Evolutionary conservation across 2,113 vertebrate genomes (phyloP), one percentile per base, ranked within the genome.

Genomic region (Triplophysa siluroides): DNA sequence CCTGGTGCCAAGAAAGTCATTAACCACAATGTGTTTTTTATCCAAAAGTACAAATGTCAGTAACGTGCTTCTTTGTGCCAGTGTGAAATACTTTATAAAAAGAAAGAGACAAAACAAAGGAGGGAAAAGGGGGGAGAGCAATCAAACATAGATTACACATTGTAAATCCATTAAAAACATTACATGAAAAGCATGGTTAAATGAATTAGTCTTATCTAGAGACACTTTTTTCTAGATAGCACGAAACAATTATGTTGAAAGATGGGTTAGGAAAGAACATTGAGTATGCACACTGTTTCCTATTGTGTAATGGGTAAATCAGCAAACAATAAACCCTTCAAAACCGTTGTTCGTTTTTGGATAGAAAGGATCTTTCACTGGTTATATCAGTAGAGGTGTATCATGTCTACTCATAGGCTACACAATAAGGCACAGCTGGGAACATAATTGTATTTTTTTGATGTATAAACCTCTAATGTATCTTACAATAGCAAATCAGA

Each of bases 201-300:
- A 1, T 58, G 19, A 58, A n/a, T 58, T 21, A n/a, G 19, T 21
- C 54, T 58, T 58, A n/a, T 58, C 19, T 8, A 58, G 1, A n/a
- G n/a, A n/a, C 3, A 58, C 21, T 47, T 47, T 24, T 68, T 43
- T 67, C 19, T 41, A 23, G 19, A 67, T 3, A 68, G 41, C 21
- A 47, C n/a, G 23, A 69, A 69, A 69, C 23, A 18, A 58, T 58
- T 19, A 1, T 3, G 12, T 14, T 47, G 9, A 47, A 68, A 68
- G 19, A 23, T 2, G 7, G 3, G 45, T 33, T 19, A 54, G 24
- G 16, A 54, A 29, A 70, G 47, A 71, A 4, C 2, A 45, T 12
- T 14, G 47, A 21, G 61, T 58, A 45, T 58, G 26, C 62, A 74
- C 61, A 73, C 77, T 1, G 26, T 83, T 85, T 85, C 76, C 70